Percentiles rank a stretch among this genome's conserved stretches.
phyloP scores from a whole-genome alignment of 2,113 vertebrate genomes.

The Nanger granti region DNA sequence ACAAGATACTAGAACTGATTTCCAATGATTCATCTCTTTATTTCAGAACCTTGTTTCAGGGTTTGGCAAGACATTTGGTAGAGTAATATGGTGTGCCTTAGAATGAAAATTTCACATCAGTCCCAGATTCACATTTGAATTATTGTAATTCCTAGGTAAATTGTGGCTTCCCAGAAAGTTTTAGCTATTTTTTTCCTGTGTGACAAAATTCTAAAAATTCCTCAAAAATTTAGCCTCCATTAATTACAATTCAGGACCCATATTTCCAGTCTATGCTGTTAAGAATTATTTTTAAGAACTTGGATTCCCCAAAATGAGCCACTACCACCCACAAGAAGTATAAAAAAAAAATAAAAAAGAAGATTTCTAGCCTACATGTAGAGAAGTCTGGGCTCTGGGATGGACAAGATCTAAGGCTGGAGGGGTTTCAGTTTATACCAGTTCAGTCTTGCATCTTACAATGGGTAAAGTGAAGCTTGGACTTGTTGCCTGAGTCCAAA shows the following conservation, averaged over 20 bases:
- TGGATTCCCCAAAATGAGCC: neutral
- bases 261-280: neutral
- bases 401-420: neutral
- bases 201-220: constrained; percentile 7
- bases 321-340: neutral
- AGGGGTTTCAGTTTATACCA: neutral
- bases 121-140: neutral
- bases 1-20: constrained; percentile 13
- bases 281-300: neutral
- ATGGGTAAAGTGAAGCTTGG: neutral
- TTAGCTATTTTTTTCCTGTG: neutral
- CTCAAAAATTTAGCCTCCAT: neutral
- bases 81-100: neutral
- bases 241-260: neutral
- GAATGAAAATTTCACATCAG: neutral
- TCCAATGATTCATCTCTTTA: constrained; percentile 2
- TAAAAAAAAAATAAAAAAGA: neutral
- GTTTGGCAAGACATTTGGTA: neutral
- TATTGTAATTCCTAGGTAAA: constrained; percentile 5
- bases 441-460: neutral
- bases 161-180: neutral
- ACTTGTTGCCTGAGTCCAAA: neutral
- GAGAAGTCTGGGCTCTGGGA: neutral
- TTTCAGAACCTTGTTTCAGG: neutral
- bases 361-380: neutral